phyloP scores from a whole-genome alignment of 2,888 invertebrate genomes.

The Drosophila koepferae region DNA sequence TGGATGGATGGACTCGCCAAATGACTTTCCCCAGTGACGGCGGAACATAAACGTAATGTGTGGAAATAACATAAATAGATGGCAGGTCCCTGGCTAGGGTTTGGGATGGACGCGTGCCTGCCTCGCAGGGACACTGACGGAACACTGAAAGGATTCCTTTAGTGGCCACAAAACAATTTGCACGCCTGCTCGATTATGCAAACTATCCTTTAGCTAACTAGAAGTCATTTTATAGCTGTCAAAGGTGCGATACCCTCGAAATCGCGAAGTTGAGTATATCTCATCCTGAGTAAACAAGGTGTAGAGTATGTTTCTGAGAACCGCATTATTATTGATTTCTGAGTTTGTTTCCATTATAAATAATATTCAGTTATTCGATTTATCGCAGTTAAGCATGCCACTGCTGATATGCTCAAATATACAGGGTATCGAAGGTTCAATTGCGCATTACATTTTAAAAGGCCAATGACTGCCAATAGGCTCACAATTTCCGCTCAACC shows the following conservation, averaged over 20 bases:
- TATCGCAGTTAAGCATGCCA: neutral
- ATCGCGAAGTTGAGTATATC: neutral
- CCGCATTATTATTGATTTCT: too few relatives aligned
- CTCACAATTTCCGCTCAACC: conserved; percentile 50
- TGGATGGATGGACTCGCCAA: conserved; percentile 34
- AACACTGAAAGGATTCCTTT: conserved; percentile 33
- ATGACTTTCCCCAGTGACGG: conserved; percentile 44
- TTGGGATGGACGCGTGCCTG: conserved; percentile 14
- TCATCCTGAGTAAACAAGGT: neutral
- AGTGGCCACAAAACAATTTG: conserved; percentile 21
- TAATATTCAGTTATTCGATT: neutral
- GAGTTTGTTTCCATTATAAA: too few relatives aligned
- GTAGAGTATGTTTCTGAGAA: too few relatives aligned
- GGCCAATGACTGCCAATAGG: conserved; percentile 30
- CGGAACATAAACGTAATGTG: conserved; percentile 62
- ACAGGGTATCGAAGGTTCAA: conserved; percentile 6
- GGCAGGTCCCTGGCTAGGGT: conserved; percentile 14
- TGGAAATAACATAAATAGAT: conserved; percentile 55
- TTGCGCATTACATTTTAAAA: conserved; percentile 1
- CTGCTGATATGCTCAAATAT: neutral
- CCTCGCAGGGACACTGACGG: conserved; percentile 22
- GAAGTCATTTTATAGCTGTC: neutral
- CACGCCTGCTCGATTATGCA: conserved; percentile 20
- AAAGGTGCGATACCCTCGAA: neutral
- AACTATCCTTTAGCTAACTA: conserved; percentile 19